phyloP scores from a whole-genome alignment of 2,888 invertebrate genomes.

The Drosophila anomelani region DNA sequence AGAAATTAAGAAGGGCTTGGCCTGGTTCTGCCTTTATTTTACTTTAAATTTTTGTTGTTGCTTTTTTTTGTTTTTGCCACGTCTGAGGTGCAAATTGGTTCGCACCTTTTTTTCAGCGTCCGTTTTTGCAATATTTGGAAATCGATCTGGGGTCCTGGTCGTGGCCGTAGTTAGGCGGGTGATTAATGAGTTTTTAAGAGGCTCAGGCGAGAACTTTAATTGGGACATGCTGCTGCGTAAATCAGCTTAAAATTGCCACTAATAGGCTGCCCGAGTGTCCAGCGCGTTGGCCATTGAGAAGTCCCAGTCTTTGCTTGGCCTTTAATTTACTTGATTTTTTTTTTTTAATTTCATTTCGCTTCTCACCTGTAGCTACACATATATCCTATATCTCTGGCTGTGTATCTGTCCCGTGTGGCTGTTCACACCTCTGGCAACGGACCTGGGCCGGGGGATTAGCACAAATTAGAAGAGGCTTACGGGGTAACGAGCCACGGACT shows the following conservation, averaged over 20 bases:
- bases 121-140: constrained; percentile 72
- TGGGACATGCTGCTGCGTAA: constrained; percentile 82
- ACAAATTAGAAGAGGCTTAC: constrained; percentile 54
- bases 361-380: constrained; percentile 4
- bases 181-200: constrained; percentile 85
- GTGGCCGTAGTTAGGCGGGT: constrained; percentile 81
- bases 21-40: constrained; percentile 10
- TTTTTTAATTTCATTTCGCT: not conserved
- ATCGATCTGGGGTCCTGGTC: constrained; percentile 67
- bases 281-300: constrained; percentile 15
- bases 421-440: constrained; percentile 59
- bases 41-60: not conserved
- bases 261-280: constrained; percentile 66
- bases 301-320: not conserved
- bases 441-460: constrained; percentile 35
- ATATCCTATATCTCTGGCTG: not conserved
- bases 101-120: constrained; percentile 68
- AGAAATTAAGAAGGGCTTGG: constrained; percentile 64
- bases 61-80: constrained; percentile 54
- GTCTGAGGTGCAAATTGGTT: constrained; percentile 81
- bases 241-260: constrained; percentile 83
- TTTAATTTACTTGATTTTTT: not conserved
- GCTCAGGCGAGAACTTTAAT: constrained; percentile 81
- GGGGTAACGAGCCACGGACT: constrained; percentile 12
- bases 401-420: constrained; percentile 47